Evolutionary conservation across 2,888 invertebrate species (phyloP), one percentile per base, ranked within the genome.

Genomic region (Cryptus viduatorius): DNA sequence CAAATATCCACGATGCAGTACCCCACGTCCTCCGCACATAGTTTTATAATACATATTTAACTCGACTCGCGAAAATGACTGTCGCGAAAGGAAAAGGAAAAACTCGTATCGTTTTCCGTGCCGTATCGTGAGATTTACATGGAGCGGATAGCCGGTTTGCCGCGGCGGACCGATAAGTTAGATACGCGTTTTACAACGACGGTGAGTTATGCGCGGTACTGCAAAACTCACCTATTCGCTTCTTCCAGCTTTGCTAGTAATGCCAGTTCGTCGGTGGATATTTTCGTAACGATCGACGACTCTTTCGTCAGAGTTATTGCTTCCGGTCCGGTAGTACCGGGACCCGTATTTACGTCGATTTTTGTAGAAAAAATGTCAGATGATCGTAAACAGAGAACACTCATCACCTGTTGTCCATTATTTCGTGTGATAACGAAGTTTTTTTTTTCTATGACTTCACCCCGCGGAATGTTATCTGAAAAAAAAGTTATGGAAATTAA

Each of bases 201-300:
- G 56, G 76, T 8, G 37, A 37, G 37, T 56, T 50, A 71, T 10
- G 61, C 24, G 19, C 56, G 1, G 19, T 3, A 56, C 10, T 67
- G 61, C 37, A 37, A 37, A 37, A 83, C 89, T 91, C 90, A 96
- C 96, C 95, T 95, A 94, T 99, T 99, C 92, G 98, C 98, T 93
- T 98, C 98, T 96, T 99, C 98, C 95, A 99, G 96, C 94, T 98
- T 98, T 94, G 98, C 98, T 93, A 99, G 95, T 90, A 99, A 96
- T 95, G 97, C 97, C 96, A 97, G 96, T 94, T 98, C 98, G 94
- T 97, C 95, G 93, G 95, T 94, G 86, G 95, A 94, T 90, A 94
- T 94, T 83, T 79, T 84, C 84, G 75, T 75, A 82, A 79, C 82
- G 24, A 71, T 59, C 46, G 80, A 46, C 50, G 79, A 68, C 37